Evolutionary conservation across 2,797 vertebrate species (phyloP).

Genomic region (Rhinichthys osculus): DNA sequence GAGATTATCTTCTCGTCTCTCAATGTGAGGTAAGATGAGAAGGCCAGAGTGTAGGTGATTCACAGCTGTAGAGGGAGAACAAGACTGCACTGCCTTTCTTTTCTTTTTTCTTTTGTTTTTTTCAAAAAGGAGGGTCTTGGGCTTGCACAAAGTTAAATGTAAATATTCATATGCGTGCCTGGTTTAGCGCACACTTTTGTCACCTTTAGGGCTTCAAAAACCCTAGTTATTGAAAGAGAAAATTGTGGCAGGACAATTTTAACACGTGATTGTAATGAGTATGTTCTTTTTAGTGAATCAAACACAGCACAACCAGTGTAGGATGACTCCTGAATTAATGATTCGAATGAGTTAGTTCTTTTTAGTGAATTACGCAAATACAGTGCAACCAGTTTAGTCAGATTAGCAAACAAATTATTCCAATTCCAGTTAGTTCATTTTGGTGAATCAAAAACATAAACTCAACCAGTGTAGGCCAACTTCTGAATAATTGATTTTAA

Average conservation of each 20-base stretch:
- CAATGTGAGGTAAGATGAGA: slow-evolving; percentile 71
- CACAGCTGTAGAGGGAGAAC: slow-evolving; percentile 74
- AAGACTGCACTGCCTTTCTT: slow-evolving; percentile 71
- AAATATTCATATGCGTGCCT: slow-evolving; percentile 72
- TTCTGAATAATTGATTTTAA: background rate
- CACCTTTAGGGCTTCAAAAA: background rate
- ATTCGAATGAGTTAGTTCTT: background rate
- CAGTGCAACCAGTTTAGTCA: background rate
- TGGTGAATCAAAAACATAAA: background rate
- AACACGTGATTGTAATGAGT: background rate
- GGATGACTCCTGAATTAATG: background rate
- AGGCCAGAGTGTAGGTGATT: slow-evolving; percentile 73
- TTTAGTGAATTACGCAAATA: background rate
- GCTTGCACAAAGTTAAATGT: slow-evolving; percentile 56
- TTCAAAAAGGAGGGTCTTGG: background rate
- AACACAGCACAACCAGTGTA: background rate
- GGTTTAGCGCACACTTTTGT: background rate
- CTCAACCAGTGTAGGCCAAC: too few relatives aligned
- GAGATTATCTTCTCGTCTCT: slow-evolving; percentile 88
- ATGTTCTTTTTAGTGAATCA: background rate
- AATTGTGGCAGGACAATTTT: background rate
- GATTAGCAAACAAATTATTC: background rate
- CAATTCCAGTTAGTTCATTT: background rate
- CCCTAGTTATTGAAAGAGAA: background rate
- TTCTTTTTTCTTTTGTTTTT: slow-evolving; percentile 33